Base-by-base conservation (phyloP, 2,888 invertebrate species). In the Azorinus chamasolen region DNA sequence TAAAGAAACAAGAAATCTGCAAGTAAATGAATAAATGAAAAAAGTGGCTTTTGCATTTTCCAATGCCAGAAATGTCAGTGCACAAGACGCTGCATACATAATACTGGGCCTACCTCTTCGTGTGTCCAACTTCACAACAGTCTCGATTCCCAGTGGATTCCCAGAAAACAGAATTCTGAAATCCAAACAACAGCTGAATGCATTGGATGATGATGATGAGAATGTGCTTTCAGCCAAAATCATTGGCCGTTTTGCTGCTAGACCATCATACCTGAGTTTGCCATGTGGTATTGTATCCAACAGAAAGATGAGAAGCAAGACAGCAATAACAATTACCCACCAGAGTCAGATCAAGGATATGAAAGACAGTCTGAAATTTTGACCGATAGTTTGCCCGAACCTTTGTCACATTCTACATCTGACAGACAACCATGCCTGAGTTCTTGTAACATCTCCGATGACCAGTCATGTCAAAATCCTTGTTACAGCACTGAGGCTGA, bases 181-280 rank as follows among this genome's bases (percentile, higher is more conserved):
- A 80, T 58, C 79, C 18, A 53, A 69, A 43, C 50, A 68, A 18
- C 69, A 39, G 84, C 18, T 77, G 18, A 14, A 61, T 22, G 22
- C 70, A 18, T 51, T 84, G 41, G 62, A 73, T 22, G 78, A 79
- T 59, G n/a, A n/a, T n/a, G 64, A 72, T 24, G 57, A 70, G 45
- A 54, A 80, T 79, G 45, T 81, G 10, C 81, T 69, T 64, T 8
- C 24, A 8, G 57, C 71, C 6, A 85, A 85, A 8, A 54, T 87
- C 0, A 37, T 88, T 2, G 87, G 89, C 16, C 76, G 88, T 20
- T 91, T 92, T 77, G 53, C 69, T 14, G 61, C 83, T 8, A 62
- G 91, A 46, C 88, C 88, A 22, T 53, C 71, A n/a, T 24, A 55
- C 6, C 63, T 91, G n/a, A 89, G 25, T 89, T 87, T 85, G 88